phyloP scores from a whole-genome alignment of 1,140 invertebrate species.

The Hermatobates lingyangjiaoensis region DNA sequence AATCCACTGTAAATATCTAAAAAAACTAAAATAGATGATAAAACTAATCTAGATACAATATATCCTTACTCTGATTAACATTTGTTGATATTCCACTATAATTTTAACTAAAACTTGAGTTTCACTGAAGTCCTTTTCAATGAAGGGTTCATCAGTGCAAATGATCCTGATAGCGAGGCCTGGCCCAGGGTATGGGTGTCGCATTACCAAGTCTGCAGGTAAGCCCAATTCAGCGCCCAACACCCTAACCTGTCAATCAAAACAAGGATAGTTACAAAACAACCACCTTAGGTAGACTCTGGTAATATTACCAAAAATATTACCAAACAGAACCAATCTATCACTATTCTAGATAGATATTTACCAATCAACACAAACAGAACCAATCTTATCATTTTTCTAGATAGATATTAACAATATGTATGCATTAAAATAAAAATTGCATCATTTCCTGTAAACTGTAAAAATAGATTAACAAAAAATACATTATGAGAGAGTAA shows the following conservation, averaged over 20 bases:
- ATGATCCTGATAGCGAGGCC: conserved; percentile 88
- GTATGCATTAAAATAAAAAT: too few relatives aligned
- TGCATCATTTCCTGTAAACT: too few relatives aligned
- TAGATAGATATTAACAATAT: too few relatives aligned
- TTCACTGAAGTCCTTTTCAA: conserved; percentile 87
- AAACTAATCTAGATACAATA: too few relatives aligned
- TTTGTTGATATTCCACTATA: conserved; percentile 79
- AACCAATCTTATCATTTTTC: too few relatives aligned
- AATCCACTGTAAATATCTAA: too few relatives aligned
- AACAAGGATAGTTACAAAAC: too few relatives aligned
- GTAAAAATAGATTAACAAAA: too few relatives aligned
- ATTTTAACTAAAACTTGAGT: conserved; percentile 87
- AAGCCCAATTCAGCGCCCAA: conserved; percentile 79
- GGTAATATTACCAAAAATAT: not conserved
- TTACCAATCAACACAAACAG: conserved; percentile 7
- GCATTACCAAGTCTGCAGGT: conserved; percentile 63
- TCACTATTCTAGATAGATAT: conserved; percentile 3
- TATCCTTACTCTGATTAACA: conserved; percentile 54
- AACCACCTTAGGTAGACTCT: too few relatives aligned
- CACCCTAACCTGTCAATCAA: conserved; percentile 27
- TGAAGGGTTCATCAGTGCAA: conserved; percentile 89
- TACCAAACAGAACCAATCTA: not conserved
- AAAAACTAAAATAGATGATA: too few relatives aligned
- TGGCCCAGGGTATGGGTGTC: conserved; percentile 94
- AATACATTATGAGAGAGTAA: too few relatives aligned